These are phyloP conservation scores for Bathynomus jamesi DNA, from an alignment of 1,140 invertebrate species.

Conservation along the genomic window DNA sequence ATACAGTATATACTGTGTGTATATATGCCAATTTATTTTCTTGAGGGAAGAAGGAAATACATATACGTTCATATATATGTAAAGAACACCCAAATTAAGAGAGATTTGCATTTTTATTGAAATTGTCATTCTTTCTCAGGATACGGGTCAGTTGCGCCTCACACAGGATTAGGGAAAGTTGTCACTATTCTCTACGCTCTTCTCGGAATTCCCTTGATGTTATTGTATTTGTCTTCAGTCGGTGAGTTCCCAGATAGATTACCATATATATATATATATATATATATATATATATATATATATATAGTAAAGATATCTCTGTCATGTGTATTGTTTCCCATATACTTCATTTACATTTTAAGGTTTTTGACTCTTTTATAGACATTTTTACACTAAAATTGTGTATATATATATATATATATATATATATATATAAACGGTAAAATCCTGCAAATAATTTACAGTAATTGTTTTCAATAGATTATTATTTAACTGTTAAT, in stretches of 20 bases:
- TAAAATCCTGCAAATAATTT: no score
- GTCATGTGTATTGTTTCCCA: background rate
- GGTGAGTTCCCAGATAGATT: constrained; percentile 46
- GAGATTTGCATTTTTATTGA: no score
- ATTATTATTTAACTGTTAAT: no score
- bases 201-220: constrained; percentile 80
- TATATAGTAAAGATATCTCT: background rate
- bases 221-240: constrained; percentile 76
- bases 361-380: background rate
- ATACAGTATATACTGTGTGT: no score
- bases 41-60: no score
- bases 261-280: background rate
- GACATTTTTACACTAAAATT: background rate
- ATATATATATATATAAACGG: background rate
- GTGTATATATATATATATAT: background rate
- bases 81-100: no score
- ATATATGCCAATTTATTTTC: no score
- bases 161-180: constrained; percentile 64
- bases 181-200: constrained; percentile 82
- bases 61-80: no score
- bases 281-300: background rate
- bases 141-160: constrained; percentile 77
- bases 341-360: background rate
- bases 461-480: no score
- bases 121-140: constrained; percentile 63